A percentile compares a stretch with the other conserved stretches of the same genome.
These are phyloP conservation scores for Saccostrea echinata DNA, from an alignment of 1,140 invertebrate species.

Conservation along the genomic window DNA sequence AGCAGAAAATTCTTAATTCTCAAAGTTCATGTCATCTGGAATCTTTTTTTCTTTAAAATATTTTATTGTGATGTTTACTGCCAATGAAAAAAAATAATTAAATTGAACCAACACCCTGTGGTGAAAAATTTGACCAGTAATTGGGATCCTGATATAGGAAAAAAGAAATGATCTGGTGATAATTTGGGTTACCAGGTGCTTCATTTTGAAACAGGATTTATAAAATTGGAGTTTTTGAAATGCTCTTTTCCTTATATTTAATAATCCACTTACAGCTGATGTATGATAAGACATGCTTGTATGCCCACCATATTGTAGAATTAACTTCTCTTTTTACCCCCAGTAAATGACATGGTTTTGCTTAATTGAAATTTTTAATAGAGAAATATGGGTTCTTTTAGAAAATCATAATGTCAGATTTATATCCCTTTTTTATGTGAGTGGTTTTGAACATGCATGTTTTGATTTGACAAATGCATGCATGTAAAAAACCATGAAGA, in stretches of 20 bases:
- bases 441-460: not conserved
- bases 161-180: not conserved
- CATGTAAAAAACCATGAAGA: not conserved
- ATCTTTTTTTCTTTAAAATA: not conserved
- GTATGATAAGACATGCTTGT: not conserved
- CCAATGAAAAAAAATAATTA: not conserved
- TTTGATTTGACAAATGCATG: not conserved
- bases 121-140: constrained; percentile 21
- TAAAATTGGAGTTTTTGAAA: not conserved
- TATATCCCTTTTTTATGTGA: not conserved
- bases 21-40: not conserved
- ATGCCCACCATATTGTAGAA: not conserved
- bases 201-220: not conserved
- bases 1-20: not conserved
- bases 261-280: constrained; percentile 7
- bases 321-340: not conserved
- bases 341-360: not conserved
- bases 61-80: constrained; percentile 26
- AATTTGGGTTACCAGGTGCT: constrained; percentile 14
- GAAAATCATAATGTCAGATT: constrained; percentile 2
- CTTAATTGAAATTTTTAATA: constrained; percentile 1
- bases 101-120: not conserved
- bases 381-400: not conserved
- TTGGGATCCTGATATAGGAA: not conserved
- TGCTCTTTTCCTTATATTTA: not conserved